Evolutionary conservation across 2,888 invertebrate genomes (phyloP).

Genomic region (Scaptomyza polygonia): DNA sequence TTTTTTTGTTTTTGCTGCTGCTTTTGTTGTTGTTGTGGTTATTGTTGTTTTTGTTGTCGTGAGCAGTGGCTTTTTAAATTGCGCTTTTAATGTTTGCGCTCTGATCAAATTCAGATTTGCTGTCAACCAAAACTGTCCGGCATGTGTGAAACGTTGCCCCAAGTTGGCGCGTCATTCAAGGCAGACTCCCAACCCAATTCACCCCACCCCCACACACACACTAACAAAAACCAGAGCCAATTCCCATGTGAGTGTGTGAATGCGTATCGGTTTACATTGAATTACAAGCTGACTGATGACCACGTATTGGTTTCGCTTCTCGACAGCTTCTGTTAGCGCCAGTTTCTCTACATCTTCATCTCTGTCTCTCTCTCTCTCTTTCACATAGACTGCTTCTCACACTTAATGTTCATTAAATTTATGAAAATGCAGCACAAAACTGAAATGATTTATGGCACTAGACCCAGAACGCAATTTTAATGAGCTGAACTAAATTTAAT

Average conservation of each 20-base stretch:
- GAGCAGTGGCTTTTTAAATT: slow-evolving; percentile 53
- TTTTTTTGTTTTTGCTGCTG: slow-evolving; percentile 20
- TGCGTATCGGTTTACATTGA: slow-evolving; percentile 70
- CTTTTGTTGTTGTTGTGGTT: background rate
- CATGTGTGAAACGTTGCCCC: slow-evolving; percentile 48
- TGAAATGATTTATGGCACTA: slow-evolving; percentile 62
- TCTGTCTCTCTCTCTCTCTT: background rate
- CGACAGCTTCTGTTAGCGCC: slow-evolving; percentile 30
- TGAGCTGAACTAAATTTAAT: slow-evolving; percentile 63
- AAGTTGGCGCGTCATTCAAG: slow-evolving; percentile 43
- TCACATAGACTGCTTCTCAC: slow-evolving; percentile 6
- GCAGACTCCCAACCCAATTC: slow-evolving; percentile 13
- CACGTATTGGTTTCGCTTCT: slow-evolving; percentile 53
- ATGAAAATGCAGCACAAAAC: slow-evolving; percentile 57
- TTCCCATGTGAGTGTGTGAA: slow-evolving; percentile 22
- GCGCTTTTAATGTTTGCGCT: slow-evolving; percentile 70
- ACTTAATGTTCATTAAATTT: slow-evolving; percentile 72
- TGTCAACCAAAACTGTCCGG: slow-evolving; percentile 69
- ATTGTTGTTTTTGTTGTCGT: slow-evolving; percentile 1
- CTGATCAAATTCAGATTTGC: slow-evolving; percentile 74
- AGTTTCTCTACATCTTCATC: slow-evolving; percentile 2
- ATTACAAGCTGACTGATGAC: slow-evolving; percentile 71
- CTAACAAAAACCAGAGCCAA: slow-evolving; percentile 1
- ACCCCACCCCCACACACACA: slow-evolving; percentile 14
- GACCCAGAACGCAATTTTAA: slow-evolving; percentile 43